A percentile compares a stretch with the other conserved stretches of the same genome.
Evolutionary conservation across 2,888 invertebrate genomes (phyloP).

Genomic region (Tridacna gigas): DNA sequence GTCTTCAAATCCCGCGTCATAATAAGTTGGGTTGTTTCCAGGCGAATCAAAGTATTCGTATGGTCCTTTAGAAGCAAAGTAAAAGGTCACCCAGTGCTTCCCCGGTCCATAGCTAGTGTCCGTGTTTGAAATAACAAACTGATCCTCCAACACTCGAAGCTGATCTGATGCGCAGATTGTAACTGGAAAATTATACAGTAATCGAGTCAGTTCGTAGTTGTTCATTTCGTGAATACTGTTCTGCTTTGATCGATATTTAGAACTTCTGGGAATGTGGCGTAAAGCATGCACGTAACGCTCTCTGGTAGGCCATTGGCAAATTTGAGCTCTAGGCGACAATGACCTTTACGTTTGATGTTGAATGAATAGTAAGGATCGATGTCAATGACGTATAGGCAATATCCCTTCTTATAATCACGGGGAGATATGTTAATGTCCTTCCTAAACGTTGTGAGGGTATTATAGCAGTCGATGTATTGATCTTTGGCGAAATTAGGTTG

Average conservation of each 20-base stretch:
- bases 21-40: conserved; percentile 25
- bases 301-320: no score
- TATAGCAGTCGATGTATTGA: no score
- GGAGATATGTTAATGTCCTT: no score
- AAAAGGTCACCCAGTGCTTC: conserved; percentile 39
- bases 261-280: conserved; percentile 43
- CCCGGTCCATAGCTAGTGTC: conserved; percentile 13
- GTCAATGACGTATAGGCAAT: no score
- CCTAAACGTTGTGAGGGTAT: no score
- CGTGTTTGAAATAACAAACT: conserved; percentile 28
- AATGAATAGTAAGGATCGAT: conserved; percentile 37
- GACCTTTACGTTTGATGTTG: no score
- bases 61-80: conserved; percentile 30
- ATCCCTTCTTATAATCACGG: no score
- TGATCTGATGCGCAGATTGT: conserved; percentile 27
- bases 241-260: conserved; percentile 27
- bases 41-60: conserved; percentile 47
- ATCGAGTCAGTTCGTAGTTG: background rate
- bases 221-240: conserved; percentile 13
- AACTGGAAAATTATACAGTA: conserved; percentile 7
- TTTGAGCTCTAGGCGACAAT: no score
- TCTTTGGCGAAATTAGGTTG: no score
- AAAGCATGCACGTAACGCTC: conserved; percentile 44
- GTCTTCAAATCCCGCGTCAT: conserved; percentile 11
- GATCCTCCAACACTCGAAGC: background rate